Evolutionary conservation across 92 coral and sea anemone species (phyloP), one percentile per base, ranked within the genome.

Genomic region (Zoanthus sociatus): DNA sequence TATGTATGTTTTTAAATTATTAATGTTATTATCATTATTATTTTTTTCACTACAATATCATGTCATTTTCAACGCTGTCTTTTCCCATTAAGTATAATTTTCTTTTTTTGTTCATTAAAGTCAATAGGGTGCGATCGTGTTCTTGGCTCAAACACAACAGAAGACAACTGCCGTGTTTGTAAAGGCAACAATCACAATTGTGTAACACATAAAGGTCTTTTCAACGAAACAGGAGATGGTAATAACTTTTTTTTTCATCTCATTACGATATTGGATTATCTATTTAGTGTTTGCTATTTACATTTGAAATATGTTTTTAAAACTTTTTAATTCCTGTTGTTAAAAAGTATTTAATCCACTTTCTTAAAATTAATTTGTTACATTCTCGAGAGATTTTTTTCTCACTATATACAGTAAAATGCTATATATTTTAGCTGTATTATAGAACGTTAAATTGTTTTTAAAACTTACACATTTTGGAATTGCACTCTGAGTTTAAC

Each of bases 151-250:
- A 90, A 66, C 18, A 98, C 99, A 6, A 90, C 92, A 73, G 99
- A 97, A 78, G 99, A 97, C 93, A 95, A 97, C 79, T 97, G 99
- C 75, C 95, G 98, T 31, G 97, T 93, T 82, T 97, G 99, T 74
- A 97, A 93, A 66, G 99, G 99, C 18, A 89, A 92, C 48, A 98
- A 98, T 60, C 92, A 83, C 56, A 97, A 92, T 86, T 97, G 99
- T 72, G 92, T 89, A 78, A 93, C 97, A 4, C 84, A 93, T 26
- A 83, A 83, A 64, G 95, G 94, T 50, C 60, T 69, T 32, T 93
- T 88, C 79, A 71, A 46, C 11, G 91, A 83, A 51, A 87, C 77
- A 50, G 93, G 98, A 21, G 94, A 93, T 20, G 95, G 98, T 94
- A 72, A 88, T 93, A 58, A 58, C 20, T 9, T 11, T 58, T 11